Evolutionary conservation across 2,888 invertebrate species (phyloP), one percentile per base, ranked within the genome.

Genomic region (Apodemia zela): DNA sequence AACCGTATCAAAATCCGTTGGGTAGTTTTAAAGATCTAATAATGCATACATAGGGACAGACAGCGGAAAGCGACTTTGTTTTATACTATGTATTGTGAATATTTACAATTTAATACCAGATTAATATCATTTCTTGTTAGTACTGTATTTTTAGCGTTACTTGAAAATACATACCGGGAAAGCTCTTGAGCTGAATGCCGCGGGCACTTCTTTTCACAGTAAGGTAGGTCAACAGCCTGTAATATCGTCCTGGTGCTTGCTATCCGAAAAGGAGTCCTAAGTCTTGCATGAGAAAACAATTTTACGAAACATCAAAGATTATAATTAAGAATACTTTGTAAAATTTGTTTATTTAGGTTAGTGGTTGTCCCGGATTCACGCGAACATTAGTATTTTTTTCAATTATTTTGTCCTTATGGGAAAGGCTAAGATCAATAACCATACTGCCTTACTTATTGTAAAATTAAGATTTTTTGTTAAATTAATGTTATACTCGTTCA

Each of bases 201-300:
- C 35, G 18, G 59, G 59, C 59, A 59, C 59, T 17, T 42, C 38
- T 42, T 25, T 54, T 54, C 54, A 54, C 54, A 25, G 54, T 54
- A 54, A 60, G 60, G 60, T 42, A 60, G 60, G 60, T 60, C 60
- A 60, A 60, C 60, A 60, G 60, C 42, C 25, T 60, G 25, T 42
- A 60, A 25, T 42, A 42, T 42, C 54, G 54, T 57, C 54, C 54
- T 57, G n/a, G 54, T 13, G 25, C 54, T 15, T 57, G 54, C 54
- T 29, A 29, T 25, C 54, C 54, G 29, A 57, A 57, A 57, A 57
- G 54, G 7, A 57, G 54, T 25, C 29, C 25, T 54, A n/a, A 25
- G 25, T 54, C 54, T 15, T 25, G 25, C 25, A 54, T 54, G 54
- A 54, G 54, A 29, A 25, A 54, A 25, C 29, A 54, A 25, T 54